Evolutionary conservation across 1,140 invertebrate genomes (phyloP).

Genomic region (Drosophila simulans): DNA sequence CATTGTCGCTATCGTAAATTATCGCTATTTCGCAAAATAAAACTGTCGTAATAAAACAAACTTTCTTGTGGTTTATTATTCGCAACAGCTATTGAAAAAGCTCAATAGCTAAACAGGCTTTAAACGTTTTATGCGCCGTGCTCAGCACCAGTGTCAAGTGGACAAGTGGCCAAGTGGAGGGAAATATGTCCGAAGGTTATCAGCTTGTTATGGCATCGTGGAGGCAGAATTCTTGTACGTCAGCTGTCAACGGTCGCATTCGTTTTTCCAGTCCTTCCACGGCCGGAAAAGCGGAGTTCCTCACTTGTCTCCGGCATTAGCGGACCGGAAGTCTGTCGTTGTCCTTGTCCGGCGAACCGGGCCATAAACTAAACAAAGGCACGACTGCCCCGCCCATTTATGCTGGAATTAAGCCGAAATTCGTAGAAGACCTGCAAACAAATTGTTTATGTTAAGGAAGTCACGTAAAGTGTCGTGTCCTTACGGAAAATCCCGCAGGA

Average conservation of each 20-base stretch:
- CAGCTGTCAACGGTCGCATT: conserved; percentile 58
- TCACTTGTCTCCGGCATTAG: conserved; percentile 58
- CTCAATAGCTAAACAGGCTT: too few species aligned
- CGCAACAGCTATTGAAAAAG: too few species aligned
- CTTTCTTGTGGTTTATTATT: too few species aligned
- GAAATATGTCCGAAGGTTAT: conserved; percentile 51
- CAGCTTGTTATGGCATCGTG: conserved; percentile 28
- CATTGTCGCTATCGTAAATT: too few species aligned
- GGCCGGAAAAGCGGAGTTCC: conserved; percentile 30
- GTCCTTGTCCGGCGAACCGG: conserved; percentile 54
- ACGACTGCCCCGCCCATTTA: conserved; percentile 15
- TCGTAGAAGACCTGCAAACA: conserved; percentile 43
- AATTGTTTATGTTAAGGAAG: conserved; percentile 74
- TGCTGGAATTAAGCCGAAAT: conserved; percentile 30
- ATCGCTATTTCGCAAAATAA: too few species aligned
- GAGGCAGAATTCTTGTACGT: conserved; percentile 28
- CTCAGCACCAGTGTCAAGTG: conserved; percentile 27
- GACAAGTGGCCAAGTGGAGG: conserved; percentile 16
- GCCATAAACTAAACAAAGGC: conserved; percentile 66
- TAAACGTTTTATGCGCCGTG: conserved; percentile 60
- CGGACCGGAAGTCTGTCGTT: conserved; percentile 59
- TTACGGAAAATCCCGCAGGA: conserved; percentile 29
- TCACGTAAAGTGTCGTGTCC: conserved; percentile 65
- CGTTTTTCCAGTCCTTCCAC: conserved; percentile 5
- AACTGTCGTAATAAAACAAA: too few species aligned